A percentile compares a stretch with the other conserved stretches of the same genome.
Conservation (phyloP, 2,797 vertebrate species). For the Sternarchorhynchus goeldii region DNA sequence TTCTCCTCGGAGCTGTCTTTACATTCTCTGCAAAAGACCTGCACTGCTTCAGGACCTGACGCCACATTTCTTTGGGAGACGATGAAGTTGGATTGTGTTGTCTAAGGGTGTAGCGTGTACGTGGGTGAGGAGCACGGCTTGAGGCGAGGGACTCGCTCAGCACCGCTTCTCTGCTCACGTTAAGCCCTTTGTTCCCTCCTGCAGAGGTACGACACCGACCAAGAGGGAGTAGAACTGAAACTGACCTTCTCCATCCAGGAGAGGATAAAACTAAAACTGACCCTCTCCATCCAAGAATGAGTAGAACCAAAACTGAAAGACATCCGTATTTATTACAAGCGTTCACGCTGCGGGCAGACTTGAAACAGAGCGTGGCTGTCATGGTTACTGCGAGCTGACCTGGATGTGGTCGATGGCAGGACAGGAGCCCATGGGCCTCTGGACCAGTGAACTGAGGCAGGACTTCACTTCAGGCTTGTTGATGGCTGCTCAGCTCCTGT, state of each 20-base stretch:
- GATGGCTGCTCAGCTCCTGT: slow-evolving; percentile 8
- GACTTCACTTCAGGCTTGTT: not conserved
- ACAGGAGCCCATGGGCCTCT: not conserved
- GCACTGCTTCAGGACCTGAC: not conserved
- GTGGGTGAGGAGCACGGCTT: not conserved
- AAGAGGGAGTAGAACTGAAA: too few relatives aligned
- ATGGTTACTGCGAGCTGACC: too few relatives aligned
- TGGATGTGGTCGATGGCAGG: not conserved
- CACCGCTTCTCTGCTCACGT: slow-evolving; percentile 15
- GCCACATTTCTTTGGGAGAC: not conserved
- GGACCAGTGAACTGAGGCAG: slow-evolving; percentile 15
- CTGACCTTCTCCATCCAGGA: too few relatives aligned
- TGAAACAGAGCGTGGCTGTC: too few relatives aligned
- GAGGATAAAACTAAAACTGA: too few relatives aligned
- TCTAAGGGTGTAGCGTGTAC: slow-evolving; percentile 1
- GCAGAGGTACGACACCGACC: slow-evolving; percentile 15
- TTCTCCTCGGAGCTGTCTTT: not conserved
- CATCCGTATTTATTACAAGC: too few relatives aligned
- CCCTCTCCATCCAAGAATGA: too few relatives aligned
- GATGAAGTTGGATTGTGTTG: slow-evolving; percentile 10
- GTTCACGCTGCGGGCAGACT: too few relatives aligned
- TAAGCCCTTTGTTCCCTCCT: slow-evolving; percentile 40
- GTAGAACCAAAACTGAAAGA: too few relatives aligned
- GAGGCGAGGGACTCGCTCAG: slow-evolving; percentile 3
- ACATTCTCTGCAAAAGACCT: not conserved